These are phyloP conservation scores for Amphiduros pacificus DNA, from an alignment of 2,888 invertebrate species.

Conservation along the genomic window DNA sequence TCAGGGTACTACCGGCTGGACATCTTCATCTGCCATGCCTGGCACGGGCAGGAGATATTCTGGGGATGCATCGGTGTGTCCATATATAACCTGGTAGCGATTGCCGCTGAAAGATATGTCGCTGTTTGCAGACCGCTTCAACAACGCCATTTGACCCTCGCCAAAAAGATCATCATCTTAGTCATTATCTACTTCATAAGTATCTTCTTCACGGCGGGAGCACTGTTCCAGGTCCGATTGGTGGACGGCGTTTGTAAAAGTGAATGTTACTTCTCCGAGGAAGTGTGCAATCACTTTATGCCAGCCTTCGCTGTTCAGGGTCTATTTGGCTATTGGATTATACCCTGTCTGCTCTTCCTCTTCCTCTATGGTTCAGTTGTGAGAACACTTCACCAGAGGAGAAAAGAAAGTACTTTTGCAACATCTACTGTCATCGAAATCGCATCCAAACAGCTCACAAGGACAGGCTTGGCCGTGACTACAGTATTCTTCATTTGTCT, in stretches of 20 bases:
- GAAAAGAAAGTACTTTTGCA: slow-evolving; percentile 18
- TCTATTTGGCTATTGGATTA: background rate
- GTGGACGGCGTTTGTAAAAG: no score
- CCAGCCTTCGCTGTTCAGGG: background rate
- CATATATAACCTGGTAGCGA: slow-evolving; percentile 27
- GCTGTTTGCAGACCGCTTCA: slow-evolving; percentile 18
- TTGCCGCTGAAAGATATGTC: slow-evolving; percentile 25
- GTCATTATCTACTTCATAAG: no score
- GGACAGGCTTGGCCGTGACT: slow-evolving; percentile 27
- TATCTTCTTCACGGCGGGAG: no score
- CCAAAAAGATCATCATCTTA: no score
- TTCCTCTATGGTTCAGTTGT: slow-evolving; percentile 21
- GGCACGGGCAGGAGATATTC: slow-evolving; percentile 30
- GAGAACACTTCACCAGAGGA: slow-evolving; percentile 6
- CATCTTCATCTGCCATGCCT: slow-evolving; percentile 25
- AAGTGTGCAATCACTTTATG: background rate
- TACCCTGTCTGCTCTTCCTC: background rate
- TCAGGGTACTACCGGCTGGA: slow-evolving; percentile 23
- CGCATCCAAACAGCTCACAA: slow-evolving; percentile 25
- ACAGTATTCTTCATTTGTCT: slow-evolving; percentile 24
- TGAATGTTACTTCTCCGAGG: no score
- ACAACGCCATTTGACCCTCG: background rate
- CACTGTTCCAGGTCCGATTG: no score
- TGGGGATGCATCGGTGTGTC: slow-evolving; percentile 28
- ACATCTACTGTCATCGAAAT: slow-evolving; percentile 19